These are phyloP conservation scores for Chesias legatella DNA, from an alignment of 2,888 invertebrate genomes.

Conservation along the genomic window DNA sequence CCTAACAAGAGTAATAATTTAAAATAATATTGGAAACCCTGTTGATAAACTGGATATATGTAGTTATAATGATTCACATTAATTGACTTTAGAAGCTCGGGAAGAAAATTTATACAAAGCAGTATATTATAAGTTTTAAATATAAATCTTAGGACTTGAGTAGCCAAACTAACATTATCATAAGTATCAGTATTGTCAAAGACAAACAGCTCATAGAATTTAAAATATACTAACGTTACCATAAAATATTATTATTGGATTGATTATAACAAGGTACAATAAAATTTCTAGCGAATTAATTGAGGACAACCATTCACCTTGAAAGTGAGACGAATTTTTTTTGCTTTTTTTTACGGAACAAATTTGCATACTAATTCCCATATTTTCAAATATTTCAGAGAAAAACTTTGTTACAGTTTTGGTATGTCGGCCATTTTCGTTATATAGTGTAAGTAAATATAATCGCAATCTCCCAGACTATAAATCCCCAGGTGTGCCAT, in stretches of 20 bases:
- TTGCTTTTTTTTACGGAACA: conserved; percentile 15
- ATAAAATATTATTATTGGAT: conserved; percentile 18
- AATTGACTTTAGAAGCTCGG: conserved; percentile 67
- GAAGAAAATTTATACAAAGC: conserved; percentile 37
- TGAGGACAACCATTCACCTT: conserved; percentile 62
- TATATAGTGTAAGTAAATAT: conserved; percentile 10
- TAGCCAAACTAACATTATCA: conserved; percentile 16
- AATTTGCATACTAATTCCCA: no score
- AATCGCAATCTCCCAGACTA: conserved; percentile 41
- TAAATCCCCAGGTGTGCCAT: conserved; percentile 47
- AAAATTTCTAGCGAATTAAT: conserved; percentile 46
- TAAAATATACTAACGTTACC: conserved; percentile 23
- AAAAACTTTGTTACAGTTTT: conserved; percentile 9
- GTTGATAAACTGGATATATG: conserved; percentile 42
- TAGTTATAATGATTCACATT: conserved; percentile 37
- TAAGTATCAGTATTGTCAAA: conserved; percentile 16
- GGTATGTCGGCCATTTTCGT: conserved; percentile 1
- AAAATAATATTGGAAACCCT: conserved; percentile 39
- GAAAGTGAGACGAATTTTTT: conserved; percentile 57
- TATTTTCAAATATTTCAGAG: conserved; percentile 4
- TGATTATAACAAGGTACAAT: conserved; percentile 19
- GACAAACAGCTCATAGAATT: conserved; percentile 18
- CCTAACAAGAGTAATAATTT: conserved; percentile 11
- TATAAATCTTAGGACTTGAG: conserved; percentile 6
- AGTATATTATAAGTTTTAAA: conserved; percentile 17